Evolutionary conservation across 92 coral and sea anemone species (phyloP).

Genomic region (Blastomussa wellsi): DNA sequence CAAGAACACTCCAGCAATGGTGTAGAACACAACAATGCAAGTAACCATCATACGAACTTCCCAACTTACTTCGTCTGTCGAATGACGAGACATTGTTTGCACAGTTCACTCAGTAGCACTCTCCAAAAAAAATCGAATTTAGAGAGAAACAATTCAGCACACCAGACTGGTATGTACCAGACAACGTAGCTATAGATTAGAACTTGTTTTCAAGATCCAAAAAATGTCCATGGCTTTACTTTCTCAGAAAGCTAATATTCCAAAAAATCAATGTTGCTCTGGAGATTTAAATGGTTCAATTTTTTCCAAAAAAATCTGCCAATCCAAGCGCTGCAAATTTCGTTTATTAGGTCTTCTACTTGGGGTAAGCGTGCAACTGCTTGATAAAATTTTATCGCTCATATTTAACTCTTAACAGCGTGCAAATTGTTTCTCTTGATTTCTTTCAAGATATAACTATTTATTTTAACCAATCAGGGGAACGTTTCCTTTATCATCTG

Average conservation of each 20-base stretch:
- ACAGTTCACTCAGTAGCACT: not conserved
- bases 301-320: not conserved
- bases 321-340: not conserved
- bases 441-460: not conserved
- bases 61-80: not conserved
- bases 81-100: not conserved
- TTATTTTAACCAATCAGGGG: not conserved
- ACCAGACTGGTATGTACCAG: not conserved
- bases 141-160: not conserved
- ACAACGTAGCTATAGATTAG: not conserved
- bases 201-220: not conserved
- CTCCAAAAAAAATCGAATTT: not conserved
- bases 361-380: not conserved
- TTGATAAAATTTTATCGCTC: not conserved
- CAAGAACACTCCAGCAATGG: conserved; percentile 14
- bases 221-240: not conserved
- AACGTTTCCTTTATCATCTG: not conserved
- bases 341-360: not conserved
- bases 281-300: not conserved
- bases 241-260: too few relatives aligned
- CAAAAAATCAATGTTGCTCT: too few relatives aligned
- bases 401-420: not conserved
- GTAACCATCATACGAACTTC: not conserved
- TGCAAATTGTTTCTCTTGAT: not conserved
- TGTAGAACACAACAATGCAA: conserved; percentile 16